A percentile compares a stretch with the other conserved stretches of the same genome.
Conservation (phyloP, 2,797 vertebrate species). For the Limosa lapponica region DNA sequence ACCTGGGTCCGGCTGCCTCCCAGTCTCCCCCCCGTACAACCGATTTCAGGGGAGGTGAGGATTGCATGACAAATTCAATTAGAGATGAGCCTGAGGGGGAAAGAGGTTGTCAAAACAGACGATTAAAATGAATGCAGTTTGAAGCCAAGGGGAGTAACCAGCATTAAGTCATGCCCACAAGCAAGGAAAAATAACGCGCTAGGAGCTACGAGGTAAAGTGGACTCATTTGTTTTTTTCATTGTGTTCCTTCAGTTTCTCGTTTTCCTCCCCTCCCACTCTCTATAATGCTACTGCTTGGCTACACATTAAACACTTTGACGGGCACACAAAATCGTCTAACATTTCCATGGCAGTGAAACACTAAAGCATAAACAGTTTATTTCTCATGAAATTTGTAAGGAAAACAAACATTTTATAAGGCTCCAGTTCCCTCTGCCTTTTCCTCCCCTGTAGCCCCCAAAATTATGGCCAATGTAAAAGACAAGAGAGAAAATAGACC, state of each 20-base stretch:
- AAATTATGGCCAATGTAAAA: constrained; percentile 57
- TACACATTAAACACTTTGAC: constrained; percentile 68
- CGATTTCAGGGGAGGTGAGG: constrained; percentile 32
- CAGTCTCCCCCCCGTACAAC: background rate
- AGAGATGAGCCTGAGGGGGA: constrained; percentile 42
- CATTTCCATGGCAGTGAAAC: constrained; percentile 68
- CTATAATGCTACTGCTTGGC: constrained; percentile 74
- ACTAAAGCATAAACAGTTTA: constrained; percentile 63
- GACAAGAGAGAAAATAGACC: constrained; percentile 69
- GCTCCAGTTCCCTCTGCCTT: constrained; percentile 21
- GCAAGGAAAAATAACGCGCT: constrained; percentile 35
- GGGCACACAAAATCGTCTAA: constrained; percentile 69
- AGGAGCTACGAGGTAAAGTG: constrained; percentile 19
- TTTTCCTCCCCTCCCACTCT: constrained; percentile 47
- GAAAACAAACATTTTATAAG: constrained; percentile 70
- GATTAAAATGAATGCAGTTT: constrained; percentile 40
- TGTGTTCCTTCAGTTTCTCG: constrained; percentile 37
- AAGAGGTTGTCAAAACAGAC: constrained; percentile 59
- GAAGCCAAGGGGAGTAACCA: constrained; percentile 43
- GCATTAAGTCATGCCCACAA: constrained; percentile 61
- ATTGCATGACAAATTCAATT: constrained; percentile 62
- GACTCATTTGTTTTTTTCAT: constrained; percentile 18
- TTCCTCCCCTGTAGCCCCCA: constrained; percentile 20
- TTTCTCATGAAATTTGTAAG: constrained; percentile 69
- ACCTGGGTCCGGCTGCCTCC: background rate